Base-by-base conservation (phyloP, 2,888 invertebrate species). In the Drosophila quasianomalipes region DNA sequence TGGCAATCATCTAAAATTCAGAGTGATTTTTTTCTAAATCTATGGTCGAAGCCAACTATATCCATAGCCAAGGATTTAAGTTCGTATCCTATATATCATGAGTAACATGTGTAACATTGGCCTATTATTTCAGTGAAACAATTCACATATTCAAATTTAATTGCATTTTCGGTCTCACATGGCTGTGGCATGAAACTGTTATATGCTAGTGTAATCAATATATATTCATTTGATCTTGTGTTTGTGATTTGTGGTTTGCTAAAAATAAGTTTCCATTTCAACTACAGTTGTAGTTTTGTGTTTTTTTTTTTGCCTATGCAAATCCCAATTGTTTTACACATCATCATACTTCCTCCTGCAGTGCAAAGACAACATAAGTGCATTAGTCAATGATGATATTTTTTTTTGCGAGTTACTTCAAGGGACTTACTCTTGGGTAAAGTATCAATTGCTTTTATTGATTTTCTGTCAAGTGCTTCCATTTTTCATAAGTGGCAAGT, bases 321-420 rank as follows among this genome's bases (percentile, higher is more conserved):
- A 81, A 76, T 79, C 81, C 74, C 76, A 74, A 66, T 70, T 73
- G 85, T 60, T 61, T 70, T 64, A 70, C 35, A 65, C 69, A 78
- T 61, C 81, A 63, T 61, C 73, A 60, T 59, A 52, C 35, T 59
- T 70, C 33, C 51, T 51, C 55, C n/a, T 55, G 70, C 65, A 66
- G 63, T 68, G 59, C 70, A 66, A 65, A 49, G 58, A 74, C 64
- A 47, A 65, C 70, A 81, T 85, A 85, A 83, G 86, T 83, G 86
- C 86, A 83, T 83, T 84, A 80, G 82, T 82, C 86, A 84, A 75
- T 82, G 82, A 80, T 86, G 80, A 35, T 80, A 82, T 80, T 84
- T 80, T 22, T 22, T 83, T 83, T 80, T 70, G 76, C 51, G 62
- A 51, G 63, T 74, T 67, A 70, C 70, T 75, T 74, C 57, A 64